These are phyloP conservation scores for Oncorhynchus mykiss DNA, from an alignment of 2,113 vertebrate species.

Conservation along the genomic window DNA sequence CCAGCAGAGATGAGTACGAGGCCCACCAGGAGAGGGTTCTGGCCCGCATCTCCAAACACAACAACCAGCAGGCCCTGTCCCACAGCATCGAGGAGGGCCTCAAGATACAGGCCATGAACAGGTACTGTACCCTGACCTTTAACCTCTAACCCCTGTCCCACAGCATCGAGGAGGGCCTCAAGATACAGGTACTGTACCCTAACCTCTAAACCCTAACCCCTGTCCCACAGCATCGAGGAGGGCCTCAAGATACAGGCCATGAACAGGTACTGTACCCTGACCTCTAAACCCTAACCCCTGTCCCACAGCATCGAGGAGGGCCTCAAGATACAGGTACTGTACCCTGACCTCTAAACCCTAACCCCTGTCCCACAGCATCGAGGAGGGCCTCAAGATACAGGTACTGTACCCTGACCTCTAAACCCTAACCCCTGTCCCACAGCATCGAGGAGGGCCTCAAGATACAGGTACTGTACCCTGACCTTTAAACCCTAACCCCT, in stretches of 20 bases:
- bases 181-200: slow-evolving; percentile 77
- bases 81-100: slow-evolving; percentile 98
- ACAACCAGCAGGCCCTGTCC: slow-evolving; percentile 94
- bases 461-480: no score
- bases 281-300: slow-evolving; percentile 45
- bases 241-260: no score
- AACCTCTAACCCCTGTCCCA: slow-evolving; percentile 52
- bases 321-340: slow-evolving; percentile 90
- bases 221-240: no score
- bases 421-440: no score
- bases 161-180: slow-evolving; percentile 96
- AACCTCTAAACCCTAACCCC: no score
- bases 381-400: slow-evolving; percentile 96
- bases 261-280: no score
- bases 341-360: not conserved
- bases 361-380: slow-evolving; percentile 83
- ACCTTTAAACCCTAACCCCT: slow-evolving; percentile 45
- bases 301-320: slow-evolving; percentile 98
- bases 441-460: no score
- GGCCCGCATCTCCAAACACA: slow-evolving; percentile 96
- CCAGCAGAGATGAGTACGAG: slow-evolving; percentile 96
- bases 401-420: no score
- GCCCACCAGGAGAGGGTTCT: slow-evolving; percentile 96
- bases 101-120: slow-evolving; percentile 97
- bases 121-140: slow-evolving; percentile 63